Evolutionary conservation across 2,113 vertebrate genomes (phyloP), one percentile per base, ranked within the genome.

Genomic region (Anarrhichthys ocellatus): DNA sequence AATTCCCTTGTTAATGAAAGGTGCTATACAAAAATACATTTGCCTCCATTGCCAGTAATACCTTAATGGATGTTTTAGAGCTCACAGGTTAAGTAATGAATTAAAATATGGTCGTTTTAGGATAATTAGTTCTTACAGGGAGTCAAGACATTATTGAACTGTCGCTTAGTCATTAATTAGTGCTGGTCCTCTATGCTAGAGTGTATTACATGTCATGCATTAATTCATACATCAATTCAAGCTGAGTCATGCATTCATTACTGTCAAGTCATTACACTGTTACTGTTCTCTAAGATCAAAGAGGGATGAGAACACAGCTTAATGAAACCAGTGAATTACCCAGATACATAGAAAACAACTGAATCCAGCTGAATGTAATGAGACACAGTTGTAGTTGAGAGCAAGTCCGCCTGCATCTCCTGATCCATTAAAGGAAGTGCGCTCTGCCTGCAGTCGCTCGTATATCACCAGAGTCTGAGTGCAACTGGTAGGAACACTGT

Each of bases 221-320:
- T 36, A 7, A 54, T 59, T 54, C 42, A 73, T 13, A 11, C 29
- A 73, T 54, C 29, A 36, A 50, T 74, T 78, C 29, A 32, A 48
- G 34, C 50, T 2, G 74, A 69, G 54, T 77, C 65, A 78, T 68
- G 67, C 9, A 69, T 83, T 5, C 79, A 80, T 73, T 71, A 46
- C 44, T 65, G 22, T 69, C 46, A 61, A 56, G 42, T 36, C 27
- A 54, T 68, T 67, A 5, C 4, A 80, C 40, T 62, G 38, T 50
- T 5, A 36, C 78, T 36, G 77, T 22, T 48, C 61, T 50, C 9
- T 32, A 20, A 40, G 73, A 65, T 67, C 56, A 83, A 7, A 78
- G 32, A 44, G 20, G 11, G 38, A 58, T 0, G 20, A 77, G 8
- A 80, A n/a, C 68, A 40, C 29, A 44, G 59, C 73, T 32, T 32